A percentile compares a stretch with the other conserved stretches of the same genome.
These are phyloP conservation scores for Salvelinus sp. DNA, from an alignment of 2,113 vertebrate genomes.

Conservation along the genomic window DNA sequence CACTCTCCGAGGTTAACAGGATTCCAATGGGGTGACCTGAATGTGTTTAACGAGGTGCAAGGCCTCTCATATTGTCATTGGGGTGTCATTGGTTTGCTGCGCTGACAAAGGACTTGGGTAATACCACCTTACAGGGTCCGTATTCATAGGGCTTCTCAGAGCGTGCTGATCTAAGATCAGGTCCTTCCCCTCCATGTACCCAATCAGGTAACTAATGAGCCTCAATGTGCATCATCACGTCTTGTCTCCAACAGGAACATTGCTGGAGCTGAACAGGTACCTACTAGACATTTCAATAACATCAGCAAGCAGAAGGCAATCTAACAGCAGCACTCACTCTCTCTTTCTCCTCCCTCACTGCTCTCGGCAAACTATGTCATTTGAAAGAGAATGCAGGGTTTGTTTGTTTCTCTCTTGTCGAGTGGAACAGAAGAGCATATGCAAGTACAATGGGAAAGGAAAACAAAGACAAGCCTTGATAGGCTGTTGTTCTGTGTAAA, in stretches of 20 bases:
- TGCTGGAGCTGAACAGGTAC: background rate
- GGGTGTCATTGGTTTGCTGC: background rate
- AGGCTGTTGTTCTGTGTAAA: constrained; percentile 3
- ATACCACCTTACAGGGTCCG: too few species aligned
- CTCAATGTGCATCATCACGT: background rate
- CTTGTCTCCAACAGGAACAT: background rate
- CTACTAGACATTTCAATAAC: background rate
- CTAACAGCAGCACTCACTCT: background rate
- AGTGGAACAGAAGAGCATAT: background rate
- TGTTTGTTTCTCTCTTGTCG: background rate
- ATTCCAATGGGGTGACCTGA: constrained; percentile 18
- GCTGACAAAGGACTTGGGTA: too few species aligned
- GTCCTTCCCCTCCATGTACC: background rate
- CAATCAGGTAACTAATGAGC: background rate
- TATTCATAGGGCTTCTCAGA: too few species aligned
- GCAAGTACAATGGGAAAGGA: background rate
- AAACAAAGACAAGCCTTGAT: constrained; percentile 4
- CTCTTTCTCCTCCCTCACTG: background rate
- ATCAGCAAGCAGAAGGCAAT: background rate
- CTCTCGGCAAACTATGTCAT: constrained; percentile 3
- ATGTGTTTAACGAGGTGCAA: constrained; percentile 18
- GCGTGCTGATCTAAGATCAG: too few species aligned
- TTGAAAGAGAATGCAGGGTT: background rate
- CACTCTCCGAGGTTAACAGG: constrained; percentile 19
- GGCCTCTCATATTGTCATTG: constrained; percentile 17